Evolutionary conservation across 1,140 invertebrate species (phyloP), one percentile per base, ranked within the genome.

Genomic region (Brachystomella parvula): DNA sequence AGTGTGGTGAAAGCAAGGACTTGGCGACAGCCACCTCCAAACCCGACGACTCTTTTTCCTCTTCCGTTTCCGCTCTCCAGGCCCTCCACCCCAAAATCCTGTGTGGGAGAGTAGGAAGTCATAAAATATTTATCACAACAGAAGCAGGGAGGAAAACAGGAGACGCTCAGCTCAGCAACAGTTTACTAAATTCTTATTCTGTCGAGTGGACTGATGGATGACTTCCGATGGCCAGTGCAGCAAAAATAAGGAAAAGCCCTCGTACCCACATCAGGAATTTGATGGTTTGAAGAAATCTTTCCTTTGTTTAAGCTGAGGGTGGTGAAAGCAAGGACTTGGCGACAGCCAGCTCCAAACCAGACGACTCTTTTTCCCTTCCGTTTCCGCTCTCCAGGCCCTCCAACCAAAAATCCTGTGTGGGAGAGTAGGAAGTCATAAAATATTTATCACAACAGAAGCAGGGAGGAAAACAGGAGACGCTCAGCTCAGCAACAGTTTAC

Each of bases 341-440:
- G 29, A 30, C 21, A 56, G 24, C 12, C 6, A 24, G 9, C 9
- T 15, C 26, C 15, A 60, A 12, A 31, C 31, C 15, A 9, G 19
- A n/a, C 28, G 19, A n/a, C 32, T 17, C 15, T 63, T 28, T 31
- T 47, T 21, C 21, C 39, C 21, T 35, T 63, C 35, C 33, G 33
- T 21, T 64, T 64, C 24, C 47, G 12, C 24, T n/a, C 24, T 30
- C 15, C 44, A 31, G 29, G 29, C 21, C 24, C 33, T 9, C n/a
- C 2, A 29, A 9, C 58, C 6, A 33, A 19, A 29, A 3, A 9
- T 59, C 21, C 21, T 29, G 12, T 59, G 57, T 12, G 47, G 63
- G 61, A 70, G 32, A 68, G 65, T 66, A 64, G 69, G 69, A 71
- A 67, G 69, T 71, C 69, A 71, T 71, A 71, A 71, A 71, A 66